Evolutionary conservation across 2,888 invertebrate genomes (phyloP).

Genomic region (Epistrophe eligans): DNA sequence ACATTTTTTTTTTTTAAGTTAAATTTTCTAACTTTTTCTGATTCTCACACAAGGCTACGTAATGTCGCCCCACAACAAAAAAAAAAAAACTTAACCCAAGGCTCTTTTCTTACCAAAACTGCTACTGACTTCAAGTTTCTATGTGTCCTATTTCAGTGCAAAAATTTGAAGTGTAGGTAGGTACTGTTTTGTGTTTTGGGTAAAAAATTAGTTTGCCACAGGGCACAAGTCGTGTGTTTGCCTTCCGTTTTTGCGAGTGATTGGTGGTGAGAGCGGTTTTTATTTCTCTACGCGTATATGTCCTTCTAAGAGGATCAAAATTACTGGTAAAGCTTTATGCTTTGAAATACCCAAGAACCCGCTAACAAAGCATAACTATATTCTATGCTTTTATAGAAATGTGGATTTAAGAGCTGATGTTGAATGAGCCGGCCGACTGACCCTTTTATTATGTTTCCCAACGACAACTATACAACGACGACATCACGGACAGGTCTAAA

Average conservation of each 20-base stretch:
- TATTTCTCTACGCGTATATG: neutral
- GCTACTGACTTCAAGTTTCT: neutral
- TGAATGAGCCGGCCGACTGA: neutral
- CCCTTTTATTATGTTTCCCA: conserved; percentile 11
- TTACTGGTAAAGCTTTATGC: neutral
- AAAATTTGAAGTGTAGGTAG: neutral
- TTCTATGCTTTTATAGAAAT: conserved; percentile 2
- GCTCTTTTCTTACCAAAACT: neutral
- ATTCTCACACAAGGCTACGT: too few species aligned
- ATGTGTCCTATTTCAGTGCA: neutral
- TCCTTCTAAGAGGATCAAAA: neutral
- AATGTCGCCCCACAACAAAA: too few species aligned
- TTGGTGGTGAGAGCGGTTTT: neutral
- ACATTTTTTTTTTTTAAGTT: too few species aligned
- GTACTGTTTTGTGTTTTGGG: too few species aligned
- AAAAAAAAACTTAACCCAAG: neutral
- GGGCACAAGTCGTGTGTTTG: neutral
- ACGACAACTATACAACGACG: neutral
- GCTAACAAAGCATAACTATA: neutral
- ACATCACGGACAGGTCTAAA: neutral
- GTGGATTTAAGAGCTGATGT: conserved; percentile 11
- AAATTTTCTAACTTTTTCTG: too few species aligned
- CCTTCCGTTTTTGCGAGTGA: neutral
- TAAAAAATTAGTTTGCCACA: conserved; percentile 7
- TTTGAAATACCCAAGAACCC: neutral